A percentile compares a stretch with the other conserved stretches of the same genome.
These are phyloP conservation scores for Acronicta alni DNA, from an alignment of 2,888 invertebrate species.

Conservation along the genomic window DNA sequence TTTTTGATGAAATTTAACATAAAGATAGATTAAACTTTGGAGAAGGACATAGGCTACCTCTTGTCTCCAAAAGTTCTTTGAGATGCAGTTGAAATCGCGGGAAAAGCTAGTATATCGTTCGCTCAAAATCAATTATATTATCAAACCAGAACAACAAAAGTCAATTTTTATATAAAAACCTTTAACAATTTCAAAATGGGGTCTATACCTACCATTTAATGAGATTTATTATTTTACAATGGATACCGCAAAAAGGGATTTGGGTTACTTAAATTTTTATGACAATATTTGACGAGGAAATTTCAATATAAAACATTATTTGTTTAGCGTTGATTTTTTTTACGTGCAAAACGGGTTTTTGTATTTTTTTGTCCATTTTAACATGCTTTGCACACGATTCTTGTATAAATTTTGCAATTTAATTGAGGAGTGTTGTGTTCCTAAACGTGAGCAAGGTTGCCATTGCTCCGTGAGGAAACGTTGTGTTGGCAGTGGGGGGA, in stretches of 20 bases:
- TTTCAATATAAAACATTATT: conserved; percentile 7
- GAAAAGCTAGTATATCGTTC: no score
- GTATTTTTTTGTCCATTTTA: not conserved
- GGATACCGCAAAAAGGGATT: conserved; percentile 1
- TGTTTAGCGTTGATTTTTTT: not conserved
- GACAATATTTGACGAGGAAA: conserved; percentile 2
- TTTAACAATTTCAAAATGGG: conserved; percentile 1
- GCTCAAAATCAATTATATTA: not conserved
- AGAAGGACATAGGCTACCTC: no score
- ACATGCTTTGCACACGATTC: no score
- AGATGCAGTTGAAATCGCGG: no score
- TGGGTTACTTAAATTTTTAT: conserved; percentile 1
- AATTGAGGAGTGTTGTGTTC: no score
- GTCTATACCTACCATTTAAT: not conserved
- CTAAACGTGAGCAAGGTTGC: no score
- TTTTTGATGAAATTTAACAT: no score
- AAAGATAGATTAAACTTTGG: no score
- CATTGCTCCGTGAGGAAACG: no score
- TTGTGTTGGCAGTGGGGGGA: no score
- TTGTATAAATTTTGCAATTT: not conserved
- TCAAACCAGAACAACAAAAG: not conserved
- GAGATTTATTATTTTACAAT: not conserved
- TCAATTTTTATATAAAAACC: not conserved
- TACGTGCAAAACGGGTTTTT: not conserved
- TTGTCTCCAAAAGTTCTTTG: no score